A percentile compares a stretch with the other conserved stretches of the same genome.
phyloP scores from a whole-genome alignment of 2,797 vertebrate species.

The Okamejei kenojei region DNA sequence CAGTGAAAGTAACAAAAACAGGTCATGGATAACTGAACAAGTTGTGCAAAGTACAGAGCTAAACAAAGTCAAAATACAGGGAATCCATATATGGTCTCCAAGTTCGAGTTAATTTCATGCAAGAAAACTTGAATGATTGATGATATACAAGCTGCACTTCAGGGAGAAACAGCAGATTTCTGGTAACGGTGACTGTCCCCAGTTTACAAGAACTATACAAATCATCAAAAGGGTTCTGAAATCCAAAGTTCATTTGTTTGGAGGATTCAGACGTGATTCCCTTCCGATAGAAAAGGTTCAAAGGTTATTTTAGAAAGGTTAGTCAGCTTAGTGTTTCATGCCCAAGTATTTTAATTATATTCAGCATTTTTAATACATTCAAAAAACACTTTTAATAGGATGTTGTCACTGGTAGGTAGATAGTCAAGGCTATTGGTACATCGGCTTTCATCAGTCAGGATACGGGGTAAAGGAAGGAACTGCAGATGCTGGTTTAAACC shows the following conservation, averaged over 20 bases:
- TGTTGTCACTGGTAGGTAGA: no score
- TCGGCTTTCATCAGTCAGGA: no score
- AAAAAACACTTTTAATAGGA: neutral
- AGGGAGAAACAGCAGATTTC: neutral
- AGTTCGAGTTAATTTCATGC: neutral
- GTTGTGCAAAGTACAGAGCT: neutral
- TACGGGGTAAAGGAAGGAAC: no score
- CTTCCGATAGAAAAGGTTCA: neutral
- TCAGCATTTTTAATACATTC: neutral
- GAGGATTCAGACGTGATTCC: neutral
- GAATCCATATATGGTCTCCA: neutral
- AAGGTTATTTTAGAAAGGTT: neutral
- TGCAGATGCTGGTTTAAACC: no score
- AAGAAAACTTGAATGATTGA: neutral
- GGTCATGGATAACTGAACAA: neutral
- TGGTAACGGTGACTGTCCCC: neutral
- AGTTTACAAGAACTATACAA: neutral
- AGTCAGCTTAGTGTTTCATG: neutral
- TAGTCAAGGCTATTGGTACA: no score
- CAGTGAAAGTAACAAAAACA: neutral
- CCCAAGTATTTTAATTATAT: neutral
- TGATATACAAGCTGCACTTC: neutral
- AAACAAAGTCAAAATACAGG: neutral
- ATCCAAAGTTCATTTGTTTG: neutral
- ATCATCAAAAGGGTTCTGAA: neutral